These are phyloP conservation scores for Xylocopa sonorina DNA, from an alignment of 1,140 invertebrate genomes.

Conservation along the genomic window DNA sequence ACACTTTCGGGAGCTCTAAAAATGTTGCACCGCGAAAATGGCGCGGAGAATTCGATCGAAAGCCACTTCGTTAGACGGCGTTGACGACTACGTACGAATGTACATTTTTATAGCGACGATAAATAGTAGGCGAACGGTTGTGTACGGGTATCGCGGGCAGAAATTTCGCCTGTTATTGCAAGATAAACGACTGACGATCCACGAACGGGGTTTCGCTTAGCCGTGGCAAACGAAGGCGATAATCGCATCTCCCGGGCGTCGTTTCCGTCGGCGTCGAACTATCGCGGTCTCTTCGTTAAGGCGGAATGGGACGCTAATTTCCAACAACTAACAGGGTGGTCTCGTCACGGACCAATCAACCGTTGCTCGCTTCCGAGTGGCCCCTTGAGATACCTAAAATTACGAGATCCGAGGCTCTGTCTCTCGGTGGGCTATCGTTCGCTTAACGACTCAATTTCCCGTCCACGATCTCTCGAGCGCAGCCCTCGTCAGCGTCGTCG, in stretches of 20 bases:
- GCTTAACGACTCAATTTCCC: slow-evolving; percentile 63
- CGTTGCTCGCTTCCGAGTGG: slow-evolving; percentile 22
- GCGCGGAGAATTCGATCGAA: too few species aligned
- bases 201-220: not conserved
- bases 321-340: slow-evolving; percentile 42
- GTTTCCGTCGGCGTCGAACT: not conserved
- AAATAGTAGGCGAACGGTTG: too few species aligned
- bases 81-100: too few species aligned
- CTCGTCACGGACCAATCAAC: slow-evolving; percentile 14
- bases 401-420: slow-evolving; percentile 18
- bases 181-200: not conserved
- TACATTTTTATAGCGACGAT: too few species aligned
- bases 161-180: not conserved
- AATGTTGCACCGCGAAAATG: too few species aligned
- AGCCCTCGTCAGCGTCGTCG: not conserved
- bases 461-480: not conserved
- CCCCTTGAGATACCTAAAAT: slow-evolving; percentile 53
- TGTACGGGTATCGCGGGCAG: too few species aligned
- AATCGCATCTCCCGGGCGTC: not conserved
- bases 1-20: too few species aligned
- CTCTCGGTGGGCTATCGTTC: slow-evolving; percentile 37
- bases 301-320: slow-evolving; percentile 28
- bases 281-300: slow-evolving; percentile 9
- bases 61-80: too few species aligned
- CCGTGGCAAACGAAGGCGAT: slow-evolving; percentile 1